phyloP scores from a whole-genome alignment of 2,888 invertebrate species.

The Atrina japonica region DNA sequence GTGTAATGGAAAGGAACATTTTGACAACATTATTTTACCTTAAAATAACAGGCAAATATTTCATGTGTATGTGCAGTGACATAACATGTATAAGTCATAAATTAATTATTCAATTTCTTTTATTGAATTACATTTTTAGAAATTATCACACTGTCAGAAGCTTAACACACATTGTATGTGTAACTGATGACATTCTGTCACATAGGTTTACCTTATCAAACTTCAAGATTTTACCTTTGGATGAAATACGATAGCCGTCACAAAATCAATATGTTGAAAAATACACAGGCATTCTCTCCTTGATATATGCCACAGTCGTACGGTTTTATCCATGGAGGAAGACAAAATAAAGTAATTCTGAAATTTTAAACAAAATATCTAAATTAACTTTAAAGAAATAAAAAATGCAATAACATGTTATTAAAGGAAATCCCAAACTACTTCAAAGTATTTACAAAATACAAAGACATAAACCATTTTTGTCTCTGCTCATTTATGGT shows the following conservation, averaged over 20 bases:
- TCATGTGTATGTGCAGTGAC: too few species aligned
- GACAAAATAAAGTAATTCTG: conserved; percentile 97
- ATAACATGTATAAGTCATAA: too few species aligned
- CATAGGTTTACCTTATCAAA: too few species aligned
- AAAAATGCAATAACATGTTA: not conserved
- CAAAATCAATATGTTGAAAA: conserved; percentile 99
- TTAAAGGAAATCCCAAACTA: not conserved
- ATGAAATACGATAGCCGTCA: conserved; percentile 99
- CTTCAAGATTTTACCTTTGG: conserved; percentile 85
- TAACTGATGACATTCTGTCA: too few species aligned
- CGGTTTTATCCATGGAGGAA: conserved; percentile 99
- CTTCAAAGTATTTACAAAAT: not conserved
- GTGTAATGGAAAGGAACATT: not conserved
- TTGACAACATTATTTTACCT: not conserved
- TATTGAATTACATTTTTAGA: too few species aligned
- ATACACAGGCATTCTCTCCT: conserved; percentile 98
- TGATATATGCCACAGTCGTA: conserved; percentile 98
- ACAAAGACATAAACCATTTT: too few species aligned
- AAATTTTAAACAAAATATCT: conserved; percentile 50
- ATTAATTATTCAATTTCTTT: too few species aligned
- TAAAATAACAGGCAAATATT: too few species aligned
- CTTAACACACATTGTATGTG: too few species aligned
- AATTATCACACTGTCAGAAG: too few species aligned
- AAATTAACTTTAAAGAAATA: not conserved
- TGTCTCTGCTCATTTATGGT: too few species aligned